These are phyloP conservation scores for Brachionus manjavacas DNA, from an alignment of 1,140 invertebrate genomes.

Conservation along the genomic window DNA sequence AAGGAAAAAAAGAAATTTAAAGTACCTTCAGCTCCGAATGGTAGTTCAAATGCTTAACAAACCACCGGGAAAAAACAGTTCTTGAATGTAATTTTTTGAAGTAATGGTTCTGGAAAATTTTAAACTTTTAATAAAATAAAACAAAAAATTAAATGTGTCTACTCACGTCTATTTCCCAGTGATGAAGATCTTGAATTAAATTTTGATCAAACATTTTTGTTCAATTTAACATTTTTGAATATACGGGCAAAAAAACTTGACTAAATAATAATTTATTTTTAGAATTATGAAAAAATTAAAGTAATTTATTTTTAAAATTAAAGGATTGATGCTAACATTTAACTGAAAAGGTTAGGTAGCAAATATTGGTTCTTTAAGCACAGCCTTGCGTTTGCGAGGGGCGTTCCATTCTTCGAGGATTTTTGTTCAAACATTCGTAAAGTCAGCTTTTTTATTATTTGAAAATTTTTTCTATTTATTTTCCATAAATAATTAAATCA, in stretches of 20 bases:
- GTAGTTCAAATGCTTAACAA: neutral
- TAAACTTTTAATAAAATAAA: neutral
- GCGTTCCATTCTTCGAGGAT: neutral
- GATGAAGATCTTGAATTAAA: neutral
- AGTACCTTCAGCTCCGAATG: neutral
- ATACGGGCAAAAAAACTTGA: neutral
- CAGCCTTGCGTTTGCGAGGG: neutral
- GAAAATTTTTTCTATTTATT: neutral
- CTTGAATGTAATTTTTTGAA: neutral
- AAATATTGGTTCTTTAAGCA: neutral
- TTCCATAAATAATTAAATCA: too few relatives aligned
- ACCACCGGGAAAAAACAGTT: neutral
- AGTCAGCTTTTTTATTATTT: neutral
- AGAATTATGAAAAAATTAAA: neutral
- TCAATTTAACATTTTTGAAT: slow-evolving; percentile 6
- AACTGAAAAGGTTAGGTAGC: neutral
- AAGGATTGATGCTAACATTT: slow-evolving; percentile 3
- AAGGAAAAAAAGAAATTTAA: neutral
- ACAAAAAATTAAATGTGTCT: neutral
- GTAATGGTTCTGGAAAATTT: neutral
- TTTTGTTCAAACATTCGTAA: neutral
- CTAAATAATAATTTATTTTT: slow-evolving; percentile 1
- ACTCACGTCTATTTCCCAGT: neutral
- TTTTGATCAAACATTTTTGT: neutral
- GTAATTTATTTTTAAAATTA: neutral